phyloP scores from a whole-genome alignment of 2,888 invertebrate species.

The Nebria salina region DNA sequence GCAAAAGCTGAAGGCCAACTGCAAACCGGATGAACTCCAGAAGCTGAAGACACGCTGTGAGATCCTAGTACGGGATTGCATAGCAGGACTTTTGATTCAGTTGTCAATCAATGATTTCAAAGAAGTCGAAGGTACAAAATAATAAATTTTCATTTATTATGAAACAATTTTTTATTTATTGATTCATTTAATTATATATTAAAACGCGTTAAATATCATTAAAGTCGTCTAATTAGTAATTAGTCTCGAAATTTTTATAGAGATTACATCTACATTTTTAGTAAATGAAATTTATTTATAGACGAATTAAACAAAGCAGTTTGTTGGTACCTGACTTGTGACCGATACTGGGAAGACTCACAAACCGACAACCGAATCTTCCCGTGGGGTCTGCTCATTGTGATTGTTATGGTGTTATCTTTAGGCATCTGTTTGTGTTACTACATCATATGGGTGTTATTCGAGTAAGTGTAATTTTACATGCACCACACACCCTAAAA shows the following conservation, averaged over 20 bases:
- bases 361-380: constrained; percentile 79
- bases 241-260: not conserved
- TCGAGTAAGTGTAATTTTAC: constrained; percentile 76
- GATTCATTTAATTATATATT: too few species aligned
- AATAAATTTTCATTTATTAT: constrained; percentile 30
- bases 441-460: constrained; percentile 91
- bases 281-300: constrained; percentile 58
- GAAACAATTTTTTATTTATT: not conserved
- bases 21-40: constrained; percentile 81
- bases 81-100: constrained; percentile 81
- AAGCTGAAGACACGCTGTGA: constrained; percentile 69
- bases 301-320: constrained; percentile 89
- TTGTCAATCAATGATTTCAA: constrained; percentile 84
- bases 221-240: too few species aligned
- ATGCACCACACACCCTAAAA: not conserved
- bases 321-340: constrained; percentile 93
- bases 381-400: constrained; percentile 82
- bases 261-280: not conserved
- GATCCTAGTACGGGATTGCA: constrained; percentile 82
- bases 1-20: constrained; percentile 79
- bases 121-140: constrained; percentile 79
- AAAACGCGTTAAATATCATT: too few species aligned
- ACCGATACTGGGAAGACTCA: constrained; percentile 89
- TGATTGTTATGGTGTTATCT: constrained; percentile 82
- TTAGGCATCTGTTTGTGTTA: constrained; percentile 89